A percentile compares a stretch with the other conserved stretches of the same genome.
Evolutionary conservation across 2,113 vertebrate genomes (phyloP).

Genomic region (Mustelus asterias): DNA sequence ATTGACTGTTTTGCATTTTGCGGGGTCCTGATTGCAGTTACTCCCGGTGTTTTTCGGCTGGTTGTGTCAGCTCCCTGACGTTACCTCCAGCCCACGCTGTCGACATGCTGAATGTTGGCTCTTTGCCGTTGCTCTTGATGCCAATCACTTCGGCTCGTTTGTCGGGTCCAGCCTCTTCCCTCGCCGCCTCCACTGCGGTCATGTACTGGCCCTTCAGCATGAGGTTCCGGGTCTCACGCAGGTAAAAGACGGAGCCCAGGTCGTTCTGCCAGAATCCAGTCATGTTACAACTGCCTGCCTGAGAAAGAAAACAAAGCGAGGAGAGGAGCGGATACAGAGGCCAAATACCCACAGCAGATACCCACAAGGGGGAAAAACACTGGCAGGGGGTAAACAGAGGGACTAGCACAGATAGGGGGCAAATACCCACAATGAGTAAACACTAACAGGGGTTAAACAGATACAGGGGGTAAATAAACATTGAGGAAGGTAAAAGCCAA

Average conservation of each 20-base stretch:
- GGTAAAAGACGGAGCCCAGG: slow-evolving; percentile 19
- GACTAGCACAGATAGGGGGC: neutral
- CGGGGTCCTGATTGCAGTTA: neutral
- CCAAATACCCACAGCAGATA: neutral
- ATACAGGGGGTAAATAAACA: neutral
- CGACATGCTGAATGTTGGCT: neutral
- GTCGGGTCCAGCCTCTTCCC: neutral
- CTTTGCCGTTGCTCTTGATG: neutral
- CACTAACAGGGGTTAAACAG: neutral
- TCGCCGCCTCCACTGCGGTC: slow-evolving; percentile 28
- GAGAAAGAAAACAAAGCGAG: neutral
- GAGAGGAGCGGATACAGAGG: neutral
- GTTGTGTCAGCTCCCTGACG: neutral
- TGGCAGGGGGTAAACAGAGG: neutral
- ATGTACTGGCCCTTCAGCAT: neutral
- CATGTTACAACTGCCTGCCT: slow-evolving; percentile 32
- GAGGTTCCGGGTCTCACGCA: neutral
- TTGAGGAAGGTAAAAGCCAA: too few species aligned
- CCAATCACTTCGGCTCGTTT: neutral
- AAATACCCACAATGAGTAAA: neutral
- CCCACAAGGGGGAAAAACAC: neutral
- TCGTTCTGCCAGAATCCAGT: slow-evolving; percentile 35
- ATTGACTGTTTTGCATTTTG: neutral
- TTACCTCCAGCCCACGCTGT: slow-evolving; percentile 38
- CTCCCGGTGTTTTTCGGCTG: neutral